Percentiles rank a stretch among this genome's conserved stretches.
Conservation (phyloP, 1,140 invertebrate species). For the Onthophagus taurus region DNA sequence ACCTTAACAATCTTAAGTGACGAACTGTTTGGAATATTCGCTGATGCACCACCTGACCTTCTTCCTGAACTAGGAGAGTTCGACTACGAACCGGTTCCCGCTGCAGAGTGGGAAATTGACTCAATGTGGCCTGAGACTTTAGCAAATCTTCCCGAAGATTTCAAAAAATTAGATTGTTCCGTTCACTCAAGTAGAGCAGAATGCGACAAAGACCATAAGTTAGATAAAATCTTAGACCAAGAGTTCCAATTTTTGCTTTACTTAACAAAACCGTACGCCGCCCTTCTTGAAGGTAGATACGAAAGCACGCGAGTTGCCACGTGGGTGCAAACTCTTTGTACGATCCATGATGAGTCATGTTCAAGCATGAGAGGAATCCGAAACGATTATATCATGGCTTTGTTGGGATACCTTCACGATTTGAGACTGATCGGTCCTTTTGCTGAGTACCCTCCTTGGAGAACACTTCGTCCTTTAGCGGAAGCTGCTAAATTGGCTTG, state of each 20-base stretch:
- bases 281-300: slow-evolving; percentile 27
- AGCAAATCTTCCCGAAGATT: slow-evolving; percentile 27
- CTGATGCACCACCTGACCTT: slow-evolving; percentile 22
- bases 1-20: slow-evolving; percentile 30
- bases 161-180: slow-evolving; percentile 28
- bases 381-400: slow-evolving; percentile 41
- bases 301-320: slow-evolving; percentile 35
- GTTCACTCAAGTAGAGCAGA: slow-evolving; percentile 25
- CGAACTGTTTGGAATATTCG: slow-evolving; percentile 29
- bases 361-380: slow-evolving; percentile 38
- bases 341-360: slow-evolving; percentile 33
- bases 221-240: slow-evolving; percentile 37
- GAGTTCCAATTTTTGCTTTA: slow-evolving; percentile 40
- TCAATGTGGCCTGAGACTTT: slow-evolving; percentile 31
- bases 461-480: slow-evolving; percentile 32
- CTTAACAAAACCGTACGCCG: slow-evolving; percentile 35
- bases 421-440: slow-evolving; percentile 37
- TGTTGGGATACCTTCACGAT: slow-evolving; percentile 34
- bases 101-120: slow-evolving; percentile 34
- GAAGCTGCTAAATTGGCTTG: slow-evolving; percentile 34
- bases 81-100: slow-evolving; percentile 15
- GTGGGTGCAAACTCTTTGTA: slow-evolving; percentile 39
- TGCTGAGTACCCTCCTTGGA: slow-evolving; percentile 35
- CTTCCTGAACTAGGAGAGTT: slow-evolving; percentile 25
- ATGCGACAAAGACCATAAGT: slow-evolving; percentile 29